These are phyloP conservation scores for Rotaria sp. DNA, from an alignment of 2,888 invertebrate species.

Conservation along the genomic window DNA sequence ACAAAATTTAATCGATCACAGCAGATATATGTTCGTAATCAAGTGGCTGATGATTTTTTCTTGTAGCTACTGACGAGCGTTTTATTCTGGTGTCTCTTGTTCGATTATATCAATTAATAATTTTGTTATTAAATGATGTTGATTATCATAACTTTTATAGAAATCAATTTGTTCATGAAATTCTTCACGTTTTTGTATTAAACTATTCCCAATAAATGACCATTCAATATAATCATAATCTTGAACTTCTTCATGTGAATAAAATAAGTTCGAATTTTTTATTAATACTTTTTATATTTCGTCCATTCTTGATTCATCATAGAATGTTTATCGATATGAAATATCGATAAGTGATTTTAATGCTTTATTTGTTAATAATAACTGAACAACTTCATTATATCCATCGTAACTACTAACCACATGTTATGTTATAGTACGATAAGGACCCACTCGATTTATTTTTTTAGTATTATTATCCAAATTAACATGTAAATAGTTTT, in stretches of 20 bases:
- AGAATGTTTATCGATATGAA: not conserved
- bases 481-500: no score
- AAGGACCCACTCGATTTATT: no score
- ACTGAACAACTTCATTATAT: not conserved
- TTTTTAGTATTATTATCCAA: no score
- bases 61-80: no score
- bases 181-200: not conserved
- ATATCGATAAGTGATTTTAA: not conserved
- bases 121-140: not conserved
- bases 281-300: not conserved
- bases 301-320: not conserved
- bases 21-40: no score
- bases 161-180: conserved; percentile 14
- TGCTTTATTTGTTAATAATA: not conserved
- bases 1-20: no score
- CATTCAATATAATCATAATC: not conserved
- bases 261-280: not conserved
- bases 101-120: not conserved
- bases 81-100: no score
- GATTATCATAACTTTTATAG: not conserved
- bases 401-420: no score
- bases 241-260: not conserved
- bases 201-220: not conserved
- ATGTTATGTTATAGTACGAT: no score
- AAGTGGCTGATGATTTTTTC: no score